Base-by-base conservation (phyloP, 2,888 invertebrate genomes). In the Acleris emargana region DNA sequence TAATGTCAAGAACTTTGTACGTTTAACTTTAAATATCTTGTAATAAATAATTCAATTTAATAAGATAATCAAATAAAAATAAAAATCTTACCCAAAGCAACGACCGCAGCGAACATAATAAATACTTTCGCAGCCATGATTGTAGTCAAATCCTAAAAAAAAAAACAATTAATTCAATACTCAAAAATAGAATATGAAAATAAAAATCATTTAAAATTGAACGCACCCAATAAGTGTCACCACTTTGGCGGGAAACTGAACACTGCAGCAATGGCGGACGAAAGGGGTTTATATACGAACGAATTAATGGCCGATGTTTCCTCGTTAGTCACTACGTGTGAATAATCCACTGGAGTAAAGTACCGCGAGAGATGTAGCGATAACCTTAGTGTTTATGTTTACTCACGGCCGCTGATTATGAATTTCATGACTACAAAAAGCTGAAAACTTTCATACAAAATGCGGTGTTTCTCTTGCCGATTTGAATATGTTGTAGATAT, bases 151-250 rank as follows among this genome's bases (percentile, higher is more conserved):
- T 54, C 50, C 64, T 66, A 20, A 45, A 16, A 47, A 57, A 66
- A 13, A 57, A 51, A 25, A 38, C 1, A n/a, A 38, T 25, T 16
- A 22, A 20, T 7, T 28, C 11, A 53, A 32, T 32, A 32, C 3
- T 32, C 9, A 7, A 32, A 9, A 32, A 32, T 9, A 28, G 7
- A 5, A 54, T 22, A 42, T 1, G n/a, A 16, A 22, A 9, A 5
- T 20, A 17, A 38, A 20, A 50, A 32, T 20, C 42, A 22, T 11
- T 43, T 20, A 50, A 50, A n/a, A 5, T 6, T 67, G 70, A 70
- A 69, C 67, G 69, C 70, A 63, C 60, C 66, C 69, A 64, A 64
- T 58, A 60, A 69, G 68, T 43, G 54, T 52, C 25, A 42, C 16
- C 60, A 42, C 54, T 59, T 59, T 67, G 63, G 63, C 63, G 67